phyloP scores from a whole-genome alignment of 2,888 invertebrate species.

The Stomorhina lunata region DNA sequence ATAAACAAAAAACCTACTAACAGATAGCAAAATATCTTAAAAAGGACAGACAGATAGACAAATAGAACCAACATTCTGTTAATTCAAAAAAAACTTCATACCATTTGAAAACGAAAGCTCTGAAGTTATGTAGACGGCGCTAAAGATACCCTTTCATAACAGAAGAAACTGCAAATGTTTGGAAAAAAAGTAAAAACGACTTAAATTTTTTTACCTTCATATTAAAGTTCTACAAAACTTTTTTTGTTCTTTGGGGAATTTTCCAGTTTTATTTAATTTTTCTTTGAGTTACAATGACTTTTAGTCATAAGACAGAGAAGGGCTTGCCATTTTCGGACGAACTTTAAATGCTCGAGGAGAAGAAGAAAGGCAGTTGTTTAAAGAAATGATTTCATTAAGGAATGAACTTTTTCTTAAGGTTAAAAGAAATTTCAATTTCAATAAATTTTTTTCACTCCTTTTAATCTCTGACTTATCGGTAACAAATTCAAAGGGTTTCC shows the following conservation, averaged over 20 bases:
- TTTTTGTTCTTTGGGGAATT: constrained; percentile 9
- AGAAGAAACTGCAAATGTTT: constrained; percentile 5
- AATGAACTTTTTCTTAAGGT: too few relatives aligned
- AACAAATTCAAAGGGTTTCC: neutral
- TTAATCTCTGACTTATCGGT: neutral
- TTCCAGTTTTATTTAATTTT: constrained; percentile 2
- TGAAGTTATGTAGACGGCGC: constrained; percentile 61
- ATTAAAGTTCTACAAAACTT: too few relatives aligned
- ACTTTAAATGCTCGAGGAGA: constrained; percentile 63
- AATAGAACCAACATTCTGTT: constrained; percentile 24
- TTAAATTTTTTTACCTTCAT: constrained; percentile 17
- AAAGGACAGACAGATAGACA: neutral
- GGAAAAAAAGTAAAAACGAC: constrained; percentile 6
- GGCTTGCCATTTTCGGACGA: constrained; percentile 62
- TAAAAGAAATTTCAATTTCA: neutral
- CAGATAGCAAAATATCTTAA: neutral
- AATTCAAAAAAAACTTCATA: constrained; percentile 21
- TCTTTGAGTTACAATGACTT: constrained; percentile 40
- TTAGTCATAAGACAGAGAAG: constrained; percentile 37
- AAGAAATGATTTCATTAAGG: neutral
- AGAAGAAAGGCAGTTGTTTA: neutral
- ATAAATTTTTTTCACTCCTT: neutral
- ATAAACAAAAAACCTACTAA: constrained; percentile 12
- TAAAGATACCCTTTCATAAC: constrained; percentile 55
- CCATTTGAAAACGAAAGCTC: constrained; percentile 63